Percentiles rank a stretch among this genome's conserved stretches.
phyloP scores from a whole-genome alignment of 2,797 vertebrate genomes.

The Gouania willdenowi region DNA sequence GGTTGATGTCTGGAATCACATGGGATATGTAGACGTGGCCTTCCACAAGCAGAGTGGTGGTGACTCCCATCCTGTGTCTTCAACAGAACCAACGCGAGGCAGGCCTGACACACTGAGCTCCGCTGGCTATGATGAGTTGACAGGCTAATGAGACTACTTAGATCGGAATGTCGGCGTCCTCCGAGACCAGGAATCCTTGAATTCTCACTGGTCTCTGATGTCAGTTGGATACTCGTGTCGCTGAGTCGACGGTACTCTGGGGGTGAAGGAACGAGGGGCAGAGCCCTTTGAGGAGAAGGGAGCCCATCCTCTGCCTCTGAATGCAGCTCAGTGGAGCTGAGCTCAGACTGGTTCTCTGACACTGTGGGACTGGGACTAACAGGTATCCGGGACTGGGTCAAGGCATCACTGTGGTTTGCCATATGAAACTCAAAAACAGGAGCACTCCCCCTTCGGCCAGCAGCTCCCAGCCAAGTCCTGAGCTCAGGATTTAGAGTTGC shows the following conservation, averaged over 20 bases:
- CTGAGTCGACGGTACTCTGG: slow-evolving; percentile 61
- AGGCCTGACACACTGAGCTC: slow-evolving; percentile 56
- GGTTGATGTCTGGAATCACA: slow-evolving; percentile 29
- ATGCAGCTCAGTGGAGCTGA: slow-evolving; percentile 14
- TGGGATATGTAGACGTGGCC: slow-evolving; percentile 29
- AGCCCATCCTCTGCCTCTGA: slow-evolving; percentile 27
- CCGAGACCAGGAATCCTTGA: slow-evolving; percentile 5
- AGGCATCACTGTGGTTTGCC: slow-evolving; percentile 36
- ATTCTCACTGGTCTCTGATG: slow-evolving; percentile 17
- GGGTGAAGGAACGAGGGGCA: slow-evolving; percentile 22
- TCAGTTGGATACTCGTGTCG: slow-evolving; percentile 40
- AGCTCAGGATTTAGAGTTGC: slow-evolving; percentile 40
- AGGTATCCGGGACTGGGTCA: slow-evolving; percentile 44
- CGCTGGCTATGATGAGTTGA: slow-evolving; percentile 41
- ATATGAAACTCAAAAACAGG: slow-evolving; percentile 60
- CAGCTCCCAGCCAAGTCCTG: slow-evolving; percentile 37
- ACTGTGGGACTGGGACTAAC: slow-evolving; percentile 34
- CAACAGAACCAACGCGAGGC: slow-evolving; percentile 50
- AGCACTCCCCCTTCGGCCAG: slow-evolving; percentile 61
- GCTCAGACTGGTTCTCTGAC: slow-evolving; percentile 26
- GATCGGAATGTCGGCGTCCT: slow-evolving; percentile 68
- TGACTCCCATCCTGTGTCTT: slow-evolving; percentile 30
- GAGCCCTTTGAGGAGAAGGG: slow-evolving; percentile 6
- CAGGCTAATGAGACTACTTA: slow-evolving; percentile 54
- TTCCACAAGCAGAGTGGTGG: neutral